Conservation (phyloP, 2,113 vertebrate species). For the Trematomus loennbergii region DNA sequence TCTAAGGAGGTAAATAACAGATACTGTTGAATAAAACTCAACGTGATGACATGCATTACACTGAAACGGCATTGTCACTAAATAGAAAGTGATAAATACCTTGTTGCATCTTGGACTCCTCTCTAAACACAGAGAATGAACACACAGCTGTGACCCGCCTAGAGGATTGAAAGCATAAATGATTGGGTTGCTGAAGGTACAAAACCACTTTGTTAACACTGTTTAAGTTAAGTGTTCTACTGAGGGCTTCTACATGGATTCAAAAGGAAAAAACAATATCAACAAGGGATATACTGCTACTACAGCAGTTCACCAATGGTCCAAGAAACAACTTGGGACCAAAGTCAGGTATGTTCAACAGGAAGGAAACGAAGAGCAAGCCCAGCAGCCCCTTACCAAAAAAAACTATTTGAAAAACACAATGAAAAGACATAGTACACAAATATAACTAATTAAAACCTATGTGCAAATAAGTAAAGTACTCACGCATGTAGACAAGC, state of each 20-base stretch:
- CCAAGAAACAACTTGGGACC: not conserved
- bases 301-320: not conserved
- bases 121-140: not conserved
- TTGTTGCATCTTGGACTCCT: constrained; percentile 58
- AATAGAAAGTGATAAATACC: constrained; percentile 31
- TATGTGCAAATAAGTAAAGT: not conserved
- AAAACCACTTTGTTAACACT: not conserved
- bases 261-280: not conserved
- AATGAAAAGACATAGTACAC: not conserved
- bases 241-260: not conserved
- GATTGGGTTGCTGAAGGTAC: not conserved
- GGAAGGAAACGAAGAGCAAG: constrained; percentile 5
- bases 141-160: constrained; percentile 21
- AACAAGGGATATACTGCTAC: not conserved
- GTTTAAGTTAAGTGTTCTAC: not conserved
- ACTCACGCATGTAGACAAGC: constrained; percentile 36
- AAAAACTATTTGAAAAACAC: not conserved
- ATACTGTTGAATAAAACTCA: not conserved
- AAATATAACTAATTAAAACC: not conserved
- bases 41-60: not conserved
- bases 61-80: not conserved
- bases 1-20: constrained; percentile 67
- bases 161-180: not conserved
- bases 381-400: not conserved
- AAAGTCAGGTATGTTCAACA: not conserved